Evolutionary conservation across 2,797 vertebrate species (phyloP).

Genomic region (Decapterus maruadsi): DNA sequence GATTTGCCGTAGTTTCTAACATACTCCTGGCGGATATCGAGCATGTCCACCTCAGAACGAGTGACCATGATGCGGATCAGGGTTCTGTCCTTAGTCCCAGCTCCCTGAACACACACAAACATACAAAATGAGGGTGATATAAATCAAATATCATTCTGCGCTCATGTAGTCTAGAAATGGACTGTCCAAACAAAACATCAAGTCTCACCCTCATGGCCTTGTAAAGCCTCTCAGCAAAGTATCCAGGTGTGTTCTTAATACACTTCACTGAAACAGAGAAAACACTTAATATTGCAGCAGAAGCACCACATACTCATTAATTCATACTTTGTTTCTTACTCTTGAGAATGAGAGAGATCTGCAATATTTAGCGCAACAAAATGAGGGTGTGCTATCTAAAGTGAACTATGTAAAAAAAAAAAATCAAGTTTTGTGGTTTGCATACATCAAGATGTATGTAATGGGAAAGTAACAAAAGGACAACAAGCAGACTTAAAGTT

Average conservation of each 20-base stretch:
- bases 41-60: slow-evolving; percentile 94
- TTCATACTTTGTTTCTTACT: neutral
- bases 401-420: neutral
- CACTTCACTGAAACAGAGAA: slow-evolving; percentile 91
- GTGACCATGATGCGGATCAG: slow-evolving; percentile 97
- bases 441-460: neutral
- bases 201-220: slow-evolving; percentile 95
- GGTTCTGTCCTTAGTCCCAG: slow-evolving; percentile 95
- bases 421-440: slow-evolving; percentile 1
- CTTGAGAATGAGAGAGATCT: neutral
- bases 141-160: neutral
- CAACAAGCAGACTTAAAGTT: slow-evolving; percentile 32
- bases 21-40: slow-evolving; percentile 95
- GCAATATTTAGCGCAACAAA: neutral
- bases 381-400: neutral
- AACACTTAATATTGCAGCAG: slow-evolving; percentile 12
- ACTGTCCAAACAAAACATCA: neutral
- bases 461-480: neutral
- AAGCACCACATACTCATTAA: neutral
- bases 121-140: neutral
- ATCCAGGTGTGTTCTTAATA: slow-evolving; percentile 92
- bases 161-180: neutral
- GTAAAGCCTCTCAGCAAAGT: slow-evolving; percentile 96
- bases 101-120: slow-evolving; percentile 83
- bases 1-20: slow-evolving; percentile 92